Percentiles rank a stretch among this genome's conserved stretches.
These are phyloP conservation scores for Mnemiopsis leidyi DNA, from an alignment of 37 sponge, comb jelly and placozoan genomes.

Conservation along the genomic window DNA sequence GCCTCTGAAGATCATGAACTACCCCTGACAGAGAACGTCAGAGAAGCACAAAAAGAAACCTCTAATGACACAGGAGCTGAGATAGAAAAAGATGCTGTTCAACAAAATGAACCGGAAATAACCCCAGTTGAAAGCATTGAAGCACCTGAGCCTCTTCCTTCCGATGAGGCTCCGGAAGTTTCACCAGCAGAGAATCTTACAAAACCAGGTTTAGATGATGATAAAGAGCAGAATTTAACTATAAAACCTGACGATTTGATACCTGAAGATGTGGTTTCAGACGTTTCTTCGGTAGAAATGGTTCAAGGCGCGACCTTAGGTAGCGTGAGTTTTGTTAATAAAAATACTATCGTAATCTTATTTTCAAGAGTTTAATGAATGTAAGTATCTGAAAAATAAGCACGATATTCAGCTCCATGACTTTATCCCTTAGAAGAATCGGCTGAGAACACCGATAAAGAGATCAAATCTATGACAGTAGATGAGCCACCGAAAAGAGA, in stretches of 20 bases:
- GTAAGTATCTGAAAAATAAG: no score
- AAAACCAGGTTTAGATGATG: neutral
- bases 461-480: neutral
- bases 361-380: no score
- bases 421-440: no score
- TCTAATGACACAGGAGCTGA: neutral
- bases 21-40: neutral
- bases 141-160: neutral
- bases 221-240: neutral
- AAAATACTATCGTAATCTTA: no score
- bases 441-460: neutral
- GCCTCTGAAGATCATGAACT: no score
- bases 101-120: neutral
- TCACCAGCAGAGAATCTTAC: neutral
- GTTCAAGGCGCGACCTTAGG: neutral
- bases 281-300: neutral
- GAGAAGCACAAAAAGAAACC: neutral
- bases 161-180: conserved; percentile 8
- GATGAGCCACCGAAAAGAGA: neutral
- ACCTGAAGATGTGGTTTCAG: conserved; percentile 32
- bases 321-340: neutral
- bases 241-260: conserved; percentile 61
- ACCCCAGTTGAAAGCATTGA: neutral
- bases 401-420: no score
- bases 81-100: neutral